Conservation (phyloP, 2,888 invertebrate species). For the Troides oblongomaculatus region DNA sequence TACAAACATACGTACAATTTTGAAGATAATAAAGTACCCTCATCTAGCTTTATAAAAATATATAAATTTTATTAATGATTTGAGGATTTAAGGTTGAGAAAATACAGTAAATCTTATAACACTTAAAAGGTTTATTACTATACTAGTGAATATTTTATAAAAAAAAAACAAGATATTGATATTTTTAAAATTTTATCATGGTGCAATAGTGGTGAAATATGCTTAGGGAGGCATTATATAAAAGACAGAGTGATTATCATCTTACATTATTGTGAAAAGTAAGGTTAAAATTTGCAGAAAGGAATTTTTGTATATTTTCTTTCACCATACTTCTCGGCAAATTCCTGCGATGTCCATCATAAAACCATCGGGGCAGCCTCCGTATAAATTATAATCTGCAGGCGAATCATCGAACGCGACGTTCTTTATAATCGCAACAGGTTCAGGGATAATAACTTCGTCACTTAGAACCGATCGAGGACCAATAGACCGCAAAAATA, state of each 20-base stretch:
- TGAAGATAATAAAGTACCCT: too few relatives aligned
- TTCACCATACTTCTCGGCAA: constrained; percentile 66
- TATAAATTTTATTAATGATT: too few relatives aligned
- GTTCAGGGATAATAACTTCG: constrained; percentile 35
- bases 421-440: constrained; percentile 42
- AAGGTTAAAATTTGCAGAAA: background rate
- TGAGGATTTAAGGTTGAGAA: too few relatives aligned
- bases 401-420: constrained; percentile 56
- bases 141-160: background rate
- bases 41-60: too few relatives aligned
- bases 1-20: too few relatives aligned
- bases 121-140: too few relatives aligned
- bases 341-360: constrained; percentile 48
- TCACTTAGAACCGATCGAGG: constrained; percentile 16
- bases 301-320: background rate
- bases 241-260: background rate
- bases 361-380: constrained; percentile 50
- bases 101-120: too few relatives aligned
- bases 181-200: background rate
- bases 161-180: background rate
- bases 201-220: background rate
- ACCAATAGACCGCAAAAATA: constrained; percentile 20
- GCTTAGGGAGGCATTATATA: background rate
- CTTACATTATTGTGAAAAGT: constrained; percentile 1
- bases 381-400: constrained; percentile 23